Evolutionary conservation across 35 echinoderm and acorn worm genomes (phyloP).

Genomic region (Stichopus chloronotus): DNA sequence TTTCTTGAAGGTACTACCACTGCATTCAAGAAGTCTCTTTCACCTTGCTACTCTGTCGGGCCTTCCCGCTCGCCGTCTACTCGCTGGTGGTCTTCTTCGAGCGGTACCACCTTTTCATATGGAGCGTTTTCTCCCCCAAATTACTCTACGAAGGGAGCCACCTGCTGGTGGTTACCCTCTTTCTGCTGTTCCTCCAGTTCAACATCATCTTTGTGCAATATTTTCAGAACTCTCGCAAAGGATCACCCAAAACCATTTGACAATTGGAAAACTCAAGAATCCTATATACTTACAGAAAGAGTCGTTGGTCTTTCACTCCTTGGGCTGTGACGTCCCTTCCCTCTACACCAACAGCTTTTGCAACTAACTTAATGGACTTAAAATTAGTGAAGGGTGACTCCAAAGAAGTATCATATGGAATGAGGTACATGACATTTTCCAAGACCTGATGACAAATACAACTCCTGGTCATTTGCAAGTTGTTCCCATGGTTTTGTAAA

Average conservation of each 20-base stretch:
- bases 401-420: too few relatives aligned
- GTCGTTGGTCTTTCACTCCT: too few relatives aligned
- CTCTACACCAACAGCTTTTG: too few relatives aligned
- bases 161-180: conserved; percentile 6
- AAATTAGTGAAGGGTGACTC: too few relatives aligned
- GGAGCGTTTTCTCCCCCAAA: conserved; percentile 94
- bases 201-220: conserved; percentile 45
- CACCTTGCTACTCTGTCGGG: conserved; percentile 76
- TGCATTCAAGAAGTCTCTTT: conserved; percentile 69
- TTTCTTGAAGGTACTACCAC: conserved; percentile 27
- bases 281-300: too few relatives aligned
- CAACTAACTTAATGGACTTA: too few relatives aligned
- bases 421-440: too few relatives aligned
- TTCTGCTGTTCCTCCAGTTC: conserved; percentile 45
- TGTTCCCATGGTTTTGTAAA: too few relatives aligned
- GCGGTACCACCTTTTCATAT: conserved; percentile 94
- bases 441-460: too few relatives aligned
- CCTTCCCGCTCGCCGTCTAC: conserved; percentile 86
- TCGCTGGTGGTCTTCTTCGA: conserved; percentile 83
- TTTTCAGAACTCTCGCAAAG: conserved; percentile 41
- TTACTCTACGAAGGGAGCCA: conserved; percentile 81
- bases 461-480: too few relatives aligned
- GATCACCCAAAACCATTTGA: conserved; percentile 7
- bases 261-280: neutral
- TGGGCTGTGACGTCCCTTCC: too few relatives aligned